Evolutionary conservation across 2,888 invertebrate genomes (phyloP), one percentile per base, ranked within the genome.

Genomic region (Agrotis clavis): DNA sequence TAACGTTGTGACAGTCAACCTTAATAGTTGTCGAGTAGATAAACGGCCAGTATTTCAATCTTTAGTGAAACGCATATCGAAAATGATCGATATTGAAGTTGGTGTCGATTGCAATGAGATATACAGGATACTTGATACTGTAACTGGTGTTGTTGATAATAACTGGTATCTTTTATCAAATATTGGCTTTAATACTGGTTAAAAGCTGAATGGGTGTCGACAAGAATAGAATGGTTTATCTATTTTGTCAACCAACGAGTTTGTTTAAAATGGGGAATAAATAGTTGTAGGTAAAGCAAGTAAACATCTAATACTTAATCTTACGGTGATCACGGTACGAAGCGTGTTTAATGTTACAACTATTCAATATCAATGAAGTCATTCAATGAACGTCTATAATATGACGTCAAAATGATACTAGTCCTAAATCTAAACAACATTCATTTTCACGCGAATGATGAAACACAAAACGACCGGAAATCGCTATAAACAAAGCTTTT

Each of bases 1-100:
- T 90, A 88, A 82, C 82, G 86, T 86, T 89, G 89, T 89, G 89
- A 90, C 90, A 89, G 84, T 83, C 77, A 72, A 77, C 86, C 83
- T 86, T 87, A 88, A 88, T 87, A 82, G 81, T 83, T 85, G 84
- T 85, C 82, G 79, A 66, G 70, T 82, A 73, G 77, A 81, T 85
- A 86, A 82, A 84, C 74, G 71, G 77, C 64, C 62, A 68, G 60
- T 59, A 72, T 71, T 80, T 69, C 60, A 75, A 71, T 81, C 25
- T 79, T 74, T 71, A 53, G 67, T 67, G 66, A 77, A 66, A 81
- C 64, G 70, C 66, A 56, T 56, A 67, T 62, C 54, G 59, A 69
- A 68, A 71, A 77, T 83, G 68, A 85, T 79, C 56, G 62, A 83
- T 77, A 69, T 53, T 74, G 68, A 57, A 59, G 67, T 50, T 56